These are phyloP conservation scores for Vanessa atalanta DNA, from an alignment of 1,140 invertebrate species.

Conservation along the genomic window DNA sequence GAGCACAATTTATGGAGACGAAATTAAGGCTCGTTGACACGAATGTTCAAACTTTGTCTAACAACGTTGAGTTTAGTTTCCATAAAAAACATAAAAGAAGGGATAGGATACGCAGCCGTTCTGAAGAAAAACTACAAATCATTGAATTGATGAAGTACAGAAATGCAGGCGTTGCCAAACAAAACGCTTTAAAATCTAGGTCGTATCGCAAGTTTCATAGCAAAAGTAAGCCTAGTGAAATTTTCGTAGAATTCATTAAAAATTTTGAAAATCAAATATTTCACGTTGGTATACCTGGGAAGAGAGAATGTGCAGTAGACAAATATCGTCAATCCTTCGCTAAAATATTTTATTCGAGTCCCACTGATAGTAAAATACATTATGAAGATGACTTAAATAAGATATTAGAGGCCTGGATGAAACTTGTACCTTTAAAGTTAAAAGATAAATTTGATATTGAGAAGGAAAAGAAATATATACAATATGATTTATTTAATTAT, in stretches of 20 bases:
- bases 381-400: constrained; percentile 32
- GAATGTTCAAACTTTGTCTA: constrained; percentile 24
- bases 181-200: constrained; percentile 12
- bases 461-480: constrained; percentile 39
- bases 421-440: constrained; percentile 40
- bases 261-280: constrained; percentile 5
- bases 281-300: neutral
- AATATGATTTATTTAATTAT: constrained; percentile 36
- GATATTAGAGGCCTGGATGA: constrained; percentile 44
- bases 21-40: constrained; percentile 6
- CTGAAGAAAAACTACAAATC: constrained; percentile 43
- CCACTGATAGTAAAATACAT: neutral
- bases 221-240: constrained; percentile 10
- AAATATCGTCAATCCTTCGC: constrained; percentile 1
- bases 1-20: neutral
- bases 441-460: constrained; percentile 30
- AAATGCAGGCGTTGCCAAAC: neutral
- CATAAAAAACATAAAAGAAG: constrained; percentile 34
- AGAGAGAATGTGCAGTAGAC: neutral
- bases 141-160: neutral
- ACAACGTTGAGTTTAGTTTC: constrained; percentile 21
- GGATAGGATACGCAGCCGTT: constrained; percentile 32
- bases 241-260: constrained; percentile 8
- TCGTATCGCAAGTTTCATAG: constrained; percentile 6
- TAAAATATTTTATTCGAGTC: constrained; percentile 18